Conservation (phyloP, 2,113 vertebrate species). For the Syngnathus floridae region DNA sequence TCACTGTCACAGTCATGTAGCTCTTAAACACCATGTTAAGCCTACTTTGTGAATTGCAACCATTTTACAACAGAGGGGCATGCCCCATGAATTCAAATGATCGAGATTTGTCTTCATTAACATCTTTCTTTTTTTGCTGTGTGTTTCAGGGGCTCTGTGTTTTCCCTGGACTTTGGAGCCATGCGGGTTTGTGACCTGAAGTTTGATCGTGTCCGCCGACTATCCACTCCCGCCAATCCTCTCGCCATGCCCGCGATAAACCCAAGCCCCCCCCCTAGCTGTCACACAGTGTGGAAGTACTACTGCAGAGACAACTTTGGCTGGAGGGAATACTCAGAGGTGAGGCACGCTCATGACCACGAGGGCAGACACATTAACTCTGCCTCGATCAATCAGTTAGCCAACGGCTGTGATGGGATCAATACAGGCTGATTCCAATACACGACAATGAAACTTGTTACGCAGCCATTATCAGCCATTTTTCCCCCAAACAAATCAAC, state of each 20-base stretch:
- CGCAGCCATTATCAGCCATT: constrained; percentile 8
- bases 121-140: constrained; percentile 5
- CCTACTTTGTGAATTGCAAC: constrained; percentile 34
- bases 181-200: constrained; percentile 87
- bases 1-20: constrained; percentile 31
- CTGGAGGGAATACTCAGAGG: constrained; percentile 99
- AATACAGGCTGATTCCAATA: constrained; percentile 18
- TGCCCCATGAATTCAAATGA: constrained; percentile 3
- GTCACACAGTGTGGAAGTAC: constrained; percentile 93
- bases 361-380: constrained; percentile 38
- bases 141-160: constrained; percentile 80
- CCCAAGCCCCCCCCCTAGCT: constrained; percentile 74
- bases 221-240: constrained; percentile 80
- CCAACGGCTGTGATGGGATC: constrained; percentile 23
- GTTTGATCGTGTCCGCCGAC: constrained; percentile 86
- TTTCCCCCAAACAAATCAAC: constrained; percentile 21
- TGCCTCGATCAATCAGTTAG: constrained; percentile 26
- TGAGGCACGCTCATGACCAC: constrained; percentile 52
- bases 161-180: constrained; percentile 82
- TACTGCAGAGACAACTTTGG: constrained; percentile 99
- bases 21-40: constrained; percentile 29
- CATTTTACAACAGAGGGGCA: constrained; percentile 20
- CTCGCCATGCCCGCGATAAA: constrained; percentile 64
- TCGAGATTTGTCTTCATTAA: constrained; percentile 3
- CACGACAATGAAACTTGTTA: constrained; percentile 5